A percentile compares a stretch with the other conserved stretches of the same genome.
Conservation (phyloP, 2,888 invertebrate species). For the Bibio marci region DNA sequence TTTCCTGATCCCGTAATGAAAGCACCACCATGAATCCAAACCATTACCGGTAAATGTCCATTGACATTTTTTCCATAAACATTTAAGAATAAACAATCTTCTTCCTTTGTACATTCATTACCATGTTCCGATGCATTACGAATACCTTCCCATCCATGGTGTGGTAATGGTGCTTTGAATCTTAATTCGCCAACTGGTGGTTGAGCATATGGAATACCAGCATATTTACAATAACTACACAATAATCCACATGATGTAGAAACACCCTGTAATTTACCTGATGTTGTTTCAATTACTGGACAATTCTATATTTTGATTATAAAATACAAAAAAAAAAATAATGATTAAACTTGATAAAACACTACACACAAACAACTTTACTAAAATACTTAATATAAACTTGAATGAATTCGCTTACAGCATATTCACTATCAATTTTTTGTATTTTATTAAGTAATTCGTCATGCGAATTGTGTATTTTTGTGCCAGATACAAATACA, state of each 20-base stretch:
- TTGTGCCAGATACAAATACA: too few relatives aligned
- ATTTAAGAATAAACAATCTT: constrained; percentile 10
- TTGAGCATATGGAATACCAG: constrained; percentile 9
- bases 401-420: too few relatives aligned
- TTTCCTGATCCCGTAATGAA: constrained; percentile 7
- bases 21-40: constrained; percentile 10
- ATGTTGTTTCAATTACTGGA: constrained; percentile 2
- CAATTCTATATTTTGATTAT: not conserved
- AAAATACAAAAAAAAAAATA: too few relatives aligned
- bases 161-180: constrained; percentile 7
- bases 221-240: constrained; percentile 4
- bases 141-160: constrained; percentile 5
- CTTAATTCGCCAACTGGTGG: constrained; percentile 7
- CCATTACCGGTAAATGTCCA: constrained; percentile 6
- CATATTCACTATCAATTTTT: too few relatives aligned
- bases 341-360: too few relatives aligned
- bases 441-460: too few relatives aligned
- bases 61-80: constrained; percentile 7
- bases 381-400: too few relatives aligned
- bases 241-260: not conserved
- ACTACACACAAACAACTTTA: too few relatives aligned
- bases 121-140: not conserved
- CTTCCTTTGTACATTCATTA: constrained; percentile 3
- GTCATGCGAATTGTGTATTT: too few relatives aligned
- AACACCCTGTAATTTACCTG: constrained; percentile 5